A percentile compares a stretch with the other conserved stretches of the same genome.
phyloP scores from a whole-genome alignment of 1,140 invertebrate genomes.

The Hycleus phaleratus region DNA sequence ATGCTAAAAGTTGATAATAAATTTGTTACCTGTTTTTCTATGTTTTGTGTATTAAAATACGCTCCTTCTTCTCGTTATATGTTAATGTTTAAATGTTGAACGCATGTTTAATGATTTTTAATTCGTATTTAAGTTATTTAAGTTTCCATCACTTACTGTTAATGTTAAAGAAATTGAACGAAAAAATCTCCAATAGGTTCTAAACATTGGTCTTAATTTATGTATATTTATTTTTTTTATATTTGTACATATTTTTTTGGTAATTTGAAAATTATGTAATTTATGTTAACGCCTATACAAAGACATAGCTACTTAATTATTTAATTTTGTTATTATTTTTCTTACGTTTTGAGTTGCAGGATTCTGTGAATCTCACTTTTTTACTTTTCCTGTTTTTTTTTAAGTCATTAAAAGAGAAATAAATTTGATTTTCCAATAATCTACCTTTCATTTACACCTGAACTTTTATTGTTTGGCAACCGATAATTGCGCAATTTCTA shows the following conservation, averaged over 20 bases:
- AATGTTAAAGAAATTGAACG: conserved; percentile 18
- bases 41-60: conserved; percentile 19
- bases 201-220: conserved; percentile 25
- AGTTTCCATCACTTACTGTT: conserved; percentile 6
- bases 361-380: conserved; percentile 28
- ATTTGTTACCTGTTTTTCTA: conserved; percentile 25
- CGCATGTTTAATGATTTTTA: conserved; percentile 21
- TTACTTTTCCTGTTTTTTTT: conserved; percentile 23
- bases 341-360: conserved; percentile 7
- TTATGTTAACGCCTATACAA: conserved; percentile 28
- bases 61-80: conserved; percentile 26
- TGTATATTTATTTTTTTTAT: conserved; percentile 27
- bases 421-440: conserved; percentile 13
- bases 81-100: conserved; percentile 25
- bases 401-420: conserved; percentile 20
- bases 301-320: conserved; percentile 30
- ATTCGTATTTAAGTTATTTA: conserved; percentile 17
- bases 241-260: neutral
- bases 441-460: neutral
- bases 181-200: conserved; percentile 19
- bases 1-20: conserved; percentile 13
- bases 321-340: conserved; percentile 18
- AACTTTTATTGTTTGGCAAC: too few species aligned
- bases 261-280: conserved; percentile 20
- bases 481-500: too few species aligned